These are phyloP conservation scores for Pocillopora verrucosa DNA, from an alignment of 64 coral and sea anemone species.

Conservation along the genomic window DNA sequence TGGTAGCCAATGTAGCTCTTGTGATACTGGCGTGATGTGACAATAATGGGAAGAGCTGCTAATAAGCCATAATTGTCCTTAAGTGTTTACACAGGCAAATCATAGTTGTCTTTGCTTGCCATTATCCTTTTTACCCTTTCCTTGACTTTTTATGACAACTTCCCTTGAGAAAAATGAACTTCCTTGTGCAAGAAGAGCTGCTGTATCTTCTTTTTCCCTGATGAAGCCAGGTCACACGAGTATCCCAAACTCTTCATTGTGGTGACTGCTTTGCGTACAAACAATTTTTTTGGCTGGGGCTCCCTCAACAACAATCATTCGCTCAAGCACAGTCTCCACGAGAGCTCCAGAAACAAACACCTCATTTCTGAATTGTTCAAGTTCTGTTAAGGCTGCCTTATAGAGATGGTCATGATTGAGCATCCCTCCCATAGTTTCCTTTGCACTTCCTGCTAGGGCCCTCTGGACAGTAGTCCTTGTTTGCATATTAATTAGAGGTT, in stretches of 20 bases:
- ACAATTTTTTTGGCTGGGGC: background rate
- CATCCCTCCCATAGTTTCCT: conserved; percentile 54
- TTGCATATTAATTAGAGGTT: conserved; percentile 55
- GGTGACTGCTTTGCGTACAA: conserved; percentile 51
- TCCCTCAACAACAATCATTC: conserved; percentile 20
- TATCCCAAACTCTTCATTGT: conserved; percentile 50
- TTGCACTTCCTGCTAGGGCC: conserved; percentile 29
- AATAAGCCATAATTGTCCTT: too few species aligned
- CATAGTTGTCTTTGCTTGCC: too few species aligned
- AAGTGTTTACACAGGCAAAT: too few species aligned
- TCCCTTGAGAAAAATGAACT: too few species aligned
- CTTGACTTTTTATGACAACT: too few species aligned
- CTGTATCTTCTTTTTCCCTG: background rate
- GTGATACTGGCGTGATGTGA: too few species aligned
- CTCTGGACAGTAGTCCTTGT: conserved; percentile 54
- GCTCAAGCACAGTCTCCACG: conserved; percentile 27
- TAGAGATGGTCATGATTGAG: conserved; percentile 65
- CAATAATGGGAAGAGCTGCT: too few species aligned
- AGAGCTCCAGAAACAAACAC: conserved; percentile 47
- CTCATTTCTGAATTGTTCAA: conserved; percentile 65
- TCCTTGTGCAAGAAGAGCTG: too few species aligned
- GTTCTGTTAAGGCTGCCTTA: conserved; percentile 48
- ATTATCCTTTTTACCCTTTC: too few species aligned
- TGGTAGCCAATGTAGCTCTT: too few species aligned
- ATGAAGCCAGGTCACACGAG: conserved; percentile 48